Evolutionary conservation across 2,888 invertebrate species (phyloP), one percentile per base, ranked within the genome.

Genomic region (Drosophila mimica): DNA sequence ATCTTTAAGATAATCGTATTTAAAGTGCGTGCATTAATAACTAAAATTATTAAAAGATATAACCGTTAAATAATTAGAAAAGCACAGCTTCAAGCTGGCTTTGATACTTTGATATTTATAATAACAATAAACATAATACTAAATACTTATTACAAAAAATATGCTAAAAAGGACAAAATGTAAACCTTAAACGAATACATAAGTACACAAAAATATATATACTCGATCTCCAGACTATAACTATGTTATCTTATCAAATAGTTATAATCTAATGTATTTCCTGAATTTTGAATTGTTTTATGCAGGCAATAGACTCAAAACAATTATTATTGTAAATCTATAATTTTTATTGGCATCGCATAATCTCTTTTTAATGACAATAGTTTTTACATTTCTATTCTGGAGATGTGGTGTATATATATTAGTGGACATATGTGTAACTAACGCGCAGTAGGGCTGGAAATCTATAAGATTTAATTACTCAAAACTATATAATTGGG

Each of bases 381-480:
- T 28, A 40, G 33, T 57, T 36, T 51, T 52, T 1, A 13, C 25
- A 53, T 36, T 60, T 58, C 25, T 15, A 49, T 60, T 3, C 59
- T 65, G 58, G 25, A 30, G 58, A 40, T 69, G n/a, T 38, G 7
- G 49, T 56, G 40, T 46, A 48, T 38, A 20, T 34, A 33, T 73
- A 70, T 57, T 46, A 52, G 58, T 60, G 34, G 40, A 31, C 52
- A 28, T 73, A 40, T 36, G 64, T 40, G 52, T 63, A 59, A 68
- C 36, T 52, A 52, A 51, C 15, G 51, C 66, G 49, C 57, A 61
- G 68, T 72, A 54, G 67, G 60, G 66, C 66, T 68, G 75, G 62
- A 81, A 88, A 88, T 82, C 79, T 88, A 75, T 79, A 82, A 88
- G 83, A 89, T 91, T 83, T 79, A 77, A 83, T 81, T 89, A 82